Evolutionary conservation across 2,888 invertebrate genomes (phyloP), one percentile per base, ranked within the genome.

Genomic region (Latrodectus hesperus): DNA sequence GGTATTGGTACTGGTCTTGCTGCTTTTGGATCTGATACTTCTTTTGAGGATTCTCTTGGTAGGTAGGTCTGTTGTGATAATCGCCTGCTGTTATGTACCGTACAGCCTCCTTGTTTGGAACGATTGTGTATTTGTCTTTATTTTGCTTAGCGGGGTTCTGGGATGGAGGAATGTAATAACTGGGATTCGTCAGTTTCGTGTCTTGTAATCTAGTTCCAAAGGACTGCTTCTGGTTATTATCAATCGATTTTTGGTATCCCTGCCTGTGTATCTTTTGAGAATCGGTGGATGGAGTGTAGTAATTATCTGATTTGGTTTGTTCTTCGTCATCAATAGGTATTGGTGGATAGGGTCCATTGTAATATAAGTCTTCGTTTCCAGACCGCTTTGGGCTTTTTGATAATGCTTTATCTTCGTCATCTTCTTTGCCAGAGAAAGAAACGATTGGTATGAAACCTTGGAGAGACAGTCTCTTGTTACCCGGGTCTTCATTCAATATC

Each of bases 371-470:
- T 14, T 77, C 86, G 0, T 82, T 81, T 22, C 81, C 81, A 11
- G 70, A 71, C 6, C 82, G 65, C 22, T 88, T 88, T 1, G 77
- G 73, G 14, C 65, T 73, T 38, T 77, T 81, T 2, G 80, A 17
- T 12, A 16, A 22, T 0, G 65, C 10, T 6, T 49, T 52, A 5
- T 81, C 76, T 1, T 87, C 68, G n/a, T 73, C 83, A 16, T 53
- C 80, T 12, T 90, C 75, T n/a, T 89, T 84, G 10, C 70, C 88
- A 12, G 83, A 9, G 53, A 90, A 82, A 8, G 90, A 82, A 6
- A 90, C 88, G 55, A 90, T 90, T 10, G 90, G 90, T 49, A 90
- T 90, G 81, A 90, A 90, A 10, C 90, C 90, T 74, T 90, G 89
- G 53, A 90, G 84, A 26, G 84, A 68, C 38, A 90, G 17, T 60